Evolutionary conservation across 2,113 vertebrate species (phyloP).

Genomic region (Albula goreensis): DNA sequence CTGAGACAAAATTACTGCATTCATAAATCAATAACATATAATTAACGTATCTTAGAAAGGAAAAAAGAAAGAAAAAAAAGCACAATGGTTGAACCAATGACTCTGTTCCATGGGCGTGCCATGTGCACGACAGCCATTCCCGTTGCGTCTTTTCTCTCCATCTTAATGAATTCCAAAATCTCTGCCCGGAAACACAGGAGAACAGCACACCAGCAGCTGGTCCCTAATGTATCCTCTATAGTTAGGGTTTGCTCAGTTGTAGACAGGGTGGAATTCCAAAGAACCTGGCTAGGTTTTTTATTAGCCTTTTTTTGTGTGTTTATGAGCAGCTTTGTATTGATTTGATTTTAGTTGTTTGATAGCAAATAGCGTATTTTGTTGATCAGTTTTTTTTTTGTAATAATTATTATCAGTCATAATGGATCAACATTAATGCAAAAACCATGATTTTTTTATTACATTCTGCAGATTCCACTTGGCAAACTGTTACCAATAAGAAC

Average conservation of each 20-base stretch:
- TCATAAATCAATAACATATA: constrained; percentile 10
- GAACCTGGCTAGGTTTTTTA: constrained; percentile 49
- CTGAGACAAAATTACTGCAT: constrained; percentile 10
- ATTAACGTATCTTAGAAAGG: not conserved
- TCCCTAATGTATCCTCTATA: not conserved
- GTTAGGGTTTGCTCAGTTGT: constrained; percentile 57
- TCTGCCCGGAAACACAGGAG: not conserved
- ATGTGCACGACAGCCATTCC: not conserved
- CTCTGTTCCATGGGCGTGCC: not conserved
- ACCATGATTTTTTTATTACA: constrained; percentile 36
- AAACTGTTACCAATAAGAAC: constrained; percentile 81
- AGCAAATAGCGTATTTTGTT: constrained; percentile 75
- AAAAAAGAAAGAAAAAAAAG: not conserved
- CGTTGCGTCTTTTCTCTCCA: not conserved
- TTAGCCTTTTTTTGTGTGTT: constrained; percentile 59
- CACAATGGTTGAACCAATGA: not conserved
- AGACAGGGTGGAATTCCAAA: constrained; percentile 52
- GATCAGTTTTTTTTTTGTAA: constrained; percentile 75
- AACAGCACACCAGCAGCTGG: constrained; percentile 17
- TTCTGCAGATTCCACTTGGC: constrained; percentile 61
- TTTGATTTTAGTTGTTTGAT: constrained; percentile 70
- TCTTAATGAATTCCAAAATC: not conserved
- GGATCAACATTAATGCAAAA: constrained; percentile 62
- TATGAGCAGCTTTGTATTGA: constrained; percentile 65
- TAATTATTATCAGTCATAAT: constrained; percentile 81